These are phyloP conservation scores for Bufo gargarizans DNA, from an alignment of 2,113 vertebrate genomes.

Conservation along the genomic window DNA sequence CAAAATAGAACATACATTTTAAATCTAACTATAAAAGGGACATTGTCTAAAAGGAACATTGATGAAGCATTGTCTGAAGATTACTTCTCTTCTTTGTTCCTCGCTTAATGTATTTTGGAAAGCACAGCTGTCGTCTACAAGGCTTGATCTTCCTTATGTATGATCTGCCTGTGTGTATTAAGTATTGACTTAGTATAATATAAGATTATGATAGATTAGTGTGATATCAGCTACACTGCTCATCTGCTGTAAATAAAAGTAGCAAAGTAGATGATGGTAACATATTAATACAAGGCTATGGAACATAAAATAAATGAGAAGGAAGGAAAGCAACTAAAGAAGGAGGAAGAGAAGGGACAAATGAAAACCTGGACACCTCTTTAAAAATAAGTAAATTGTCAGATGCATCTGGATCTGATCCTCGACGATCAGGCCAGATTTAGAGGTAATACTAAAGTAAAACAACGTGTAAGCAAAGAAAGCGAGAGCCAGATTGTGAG, in stretches of 20 bases:
- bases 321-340: neutral
- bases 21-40: constrained; percentile 20
- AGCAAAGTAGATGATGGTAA: constrained; percentile 14
- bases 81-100: neutral
- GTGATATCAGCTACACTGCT: constrained; percentile 38
- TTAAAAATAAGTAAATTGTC: too few relatives aligned
- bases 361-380: too few relatives aligned
- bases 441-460: too few relatives aligned
- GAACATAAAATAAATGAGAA: neutral
- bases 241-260: constrained; percentile 45
- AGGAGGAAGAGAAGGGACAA: neutral
- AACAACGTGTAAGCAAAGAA: too few relatives aligned
- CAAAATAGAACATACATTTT: neutral
- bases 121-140: constrained; percentile 40
- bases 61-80: constrained; percentile 45
- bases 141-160: constrained; percentile 29
- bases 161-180: constrained; percentile 46
- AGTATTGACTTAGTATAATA: constrained; percentile 51
- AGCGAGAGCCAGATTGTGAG: too few relatives aligned
- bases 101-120: constrained; percentile 16
- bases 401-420: too few relatives aligned
- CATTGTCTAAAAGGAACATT: constrained; percentile 11
- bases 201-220: constrained; percentile 52
- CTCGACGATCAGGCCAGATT: too few relatives aligned
- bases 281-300: constrained; percentile 27